Evolutionary conservation across 1,140 invertebrate species (phyloP).

Genomic region (Pseudomyrmex sp.): DNA sequence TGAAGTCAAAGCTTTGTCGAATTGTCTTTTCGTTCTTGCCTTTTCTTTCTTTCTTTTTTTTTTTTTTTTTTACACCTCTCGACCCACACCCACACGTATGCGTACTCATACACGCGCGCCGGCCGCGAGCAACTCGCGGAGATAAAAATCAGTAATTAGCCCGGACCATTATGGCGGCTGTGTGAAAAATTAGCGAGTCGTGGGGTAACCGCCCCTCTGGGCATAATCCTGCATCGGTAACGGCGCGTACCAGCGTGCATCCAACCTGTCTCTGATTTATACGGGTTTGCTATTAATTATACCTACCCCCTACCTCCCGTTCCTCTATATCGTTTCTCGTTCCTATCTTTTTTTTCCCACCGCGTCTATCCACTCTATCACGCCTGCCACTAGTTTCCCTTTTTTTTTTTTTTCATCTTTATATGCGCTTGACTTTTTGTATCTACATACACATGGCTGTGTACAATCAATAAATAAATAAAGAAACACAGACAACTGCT

Average conservation of each 20-base stretch:
- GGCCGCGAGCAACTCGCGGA: conserved; percentile 66
- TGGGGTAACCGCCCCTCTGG: conserved; percentile 83
- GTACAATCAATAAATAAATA: background rate
- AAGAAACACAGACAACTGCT: background rate
- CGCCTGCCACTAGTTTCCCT: background rate
- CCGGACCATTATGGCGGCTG: conserved; percentile 84
- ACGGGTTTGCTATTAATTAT: conserved; percentile 85
- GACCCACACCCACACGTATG: conserved; percentile 9
- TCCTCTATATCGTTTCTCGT: conserved; percentile 3
- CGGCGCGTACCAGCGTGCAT: conserved; percentile 77
- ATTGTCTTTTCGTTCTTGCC: conserved; percentile 24
- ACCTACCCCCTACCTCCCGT: conserved; percentile 67
- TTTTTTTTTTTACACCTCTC: conserved; percentile 20
- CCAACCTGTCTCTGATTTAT: conserved; percentile 85
- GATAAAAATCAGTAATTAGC: conserved; percentile 85
- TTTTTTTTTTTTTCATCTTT: conserved; percentile 45
- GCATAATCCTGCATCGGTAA: conserved; percentile 78
- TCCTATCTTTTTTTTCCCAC: conserved; percentile 45
- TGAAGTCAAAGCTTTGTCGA: conserved; percentile 41
- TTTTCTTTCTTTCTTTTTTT: conserved; percentile 19
- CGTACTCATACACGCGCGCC: conserved; percentile 50
- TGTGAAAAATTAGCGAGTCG: conserved; percentile 85
- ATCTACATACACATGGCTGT: background rate
- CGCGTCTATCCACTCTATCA: conserved; percentile 30
- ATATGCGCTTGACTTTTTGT: background rate